Percentiles rank a stretch among this genome's conserved stretches.
Evolutionary conservation across 2,888 invertebrate species (phyloP).

Genomic region (Platerodrilus igneus): DNA sequence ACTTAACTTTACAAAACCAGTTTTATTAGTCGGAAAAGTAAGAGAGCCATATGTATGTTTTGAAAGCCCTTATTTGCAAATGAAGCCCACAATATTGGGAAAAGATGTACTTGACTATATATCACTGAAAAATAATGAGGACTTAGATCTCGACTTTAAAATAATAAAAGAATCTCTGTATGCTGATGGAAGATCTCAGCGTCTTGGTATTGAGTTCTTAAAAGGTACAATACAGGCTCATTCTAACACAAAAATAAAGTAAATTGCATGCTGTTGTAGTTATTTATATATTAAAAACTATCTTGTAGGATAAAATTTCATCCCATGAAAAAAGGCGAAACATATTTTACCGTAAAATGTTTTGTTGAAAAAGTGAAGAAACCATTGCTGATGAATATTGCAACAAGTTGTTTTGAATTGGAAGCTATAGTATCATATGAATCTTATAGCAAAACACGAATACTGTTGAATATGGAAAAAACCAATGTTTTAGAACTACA

Average conservation of each 20-base stretch:
- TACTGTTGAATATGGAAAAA: conserved; percentile 33
- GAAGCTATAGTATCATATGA: conserved; percentile 51
- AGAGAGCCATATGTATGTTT: conserved; percentile 61
- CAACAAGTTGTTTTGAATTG: conserved; percentile 53
- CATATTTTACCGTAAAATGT: conserved; percentile 56
- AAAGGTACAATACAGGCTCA: conserved; percentile 50
- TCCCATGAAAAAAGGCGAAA: conserved; percentile 53
- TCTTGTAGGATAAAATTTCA: conserved; percentile 52
- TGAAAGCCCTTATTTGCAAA: conserved; percentile 54
- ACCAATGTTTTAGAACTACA: conserved; percentile 45
- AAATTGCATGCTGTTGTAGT: too few species aligned
- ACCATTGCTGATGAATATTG: conserved; percentile 51
- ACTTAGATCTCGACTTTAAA: conserved; percentile 50
- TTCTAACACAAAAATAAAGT: conserved; percentile 53
- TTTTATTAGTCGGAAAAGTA: conserved; percentile 61
- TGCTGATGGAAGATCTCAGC: conserved; percentile 53
- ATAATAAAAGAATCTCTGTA: conserved; percentile 54
- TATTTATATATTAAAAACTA: too few species aligned
- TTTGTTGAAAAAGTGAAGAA: conserved; percentile 51
- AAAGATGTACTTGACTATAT: conserved; percentile 49
- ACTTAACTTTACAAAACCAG: conserved; percentile 52
- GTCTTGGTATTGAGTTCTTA: conserved; percentile 51
- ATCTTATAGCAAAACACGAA: conserved; percentile 30
- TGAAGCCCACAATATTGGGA: conserved; percentile 60
- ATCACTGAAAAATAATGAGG: conserved; percentile 54